A percentile compares a stretch with the other conserved stretches of the same genome.
phyloP scores from a whole-genome alignment of 2,113 vertebrate genomes.

The Muscicapa adusta region DNA sequence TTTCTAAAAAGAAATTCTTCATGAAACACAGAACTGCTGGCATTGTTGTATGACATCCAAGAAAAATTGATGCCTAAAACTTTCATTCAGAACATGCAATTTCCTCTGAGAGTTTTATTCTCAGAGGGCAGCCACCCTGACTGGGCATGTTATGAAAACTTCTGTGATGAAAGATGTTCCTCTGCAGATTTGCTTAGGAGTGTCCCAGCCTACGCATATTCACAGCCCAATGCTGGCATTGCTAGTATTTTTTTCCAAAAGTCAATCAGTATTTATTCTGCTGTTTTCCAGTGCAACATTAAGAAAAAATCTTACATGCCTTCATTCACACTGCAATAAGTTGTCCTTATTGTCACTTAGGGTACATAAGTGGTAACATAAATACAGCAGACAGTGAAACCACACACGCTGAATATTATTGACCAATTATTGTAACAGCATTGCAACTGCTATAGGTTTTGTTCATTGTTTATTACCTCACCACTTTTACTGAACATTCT shows the following conservation, averaged over 20 bases:
- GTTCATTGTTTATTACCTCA: not conserved
- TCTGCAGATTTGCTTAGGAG: not conserved
- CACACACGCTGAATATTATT: not conserved
- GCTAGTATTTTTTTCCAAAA: not conserved
- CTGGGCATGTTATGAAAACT: not conserved
- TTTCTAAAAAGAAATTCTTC: not conserved
- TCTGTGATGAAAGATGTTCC: not conserved
- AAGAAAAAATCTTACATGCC: not conserved
- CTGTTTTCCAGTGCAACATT: not conserved
- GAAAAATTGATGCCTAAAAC: not conserved
- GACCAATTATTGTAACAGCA: not conserved
- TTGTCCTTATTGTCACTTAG: not conserved
- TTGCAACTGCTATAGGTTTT: not conserved
- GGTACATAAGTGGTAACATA: not conserved
- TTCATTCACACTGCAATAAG: not conserved
- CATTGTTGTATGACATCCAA: not conserved
- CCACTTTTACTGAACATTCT: not conserved
- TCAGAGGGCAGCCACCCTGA: not conserved
- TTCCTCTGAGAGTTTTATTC: not conserved
- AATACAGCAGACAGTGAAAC: not conserved
- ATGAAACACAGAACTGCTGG: not conserved
- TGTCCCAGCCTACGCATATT: not conserved
- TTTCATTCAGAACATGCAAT: not conserved
- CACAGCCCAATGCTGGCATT: not conserved
- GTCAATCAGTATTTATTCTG: not conserved